Conservation (phyloP, 1,140 invertebrate genomes). For the Drosophila kepulauana region DNA sequence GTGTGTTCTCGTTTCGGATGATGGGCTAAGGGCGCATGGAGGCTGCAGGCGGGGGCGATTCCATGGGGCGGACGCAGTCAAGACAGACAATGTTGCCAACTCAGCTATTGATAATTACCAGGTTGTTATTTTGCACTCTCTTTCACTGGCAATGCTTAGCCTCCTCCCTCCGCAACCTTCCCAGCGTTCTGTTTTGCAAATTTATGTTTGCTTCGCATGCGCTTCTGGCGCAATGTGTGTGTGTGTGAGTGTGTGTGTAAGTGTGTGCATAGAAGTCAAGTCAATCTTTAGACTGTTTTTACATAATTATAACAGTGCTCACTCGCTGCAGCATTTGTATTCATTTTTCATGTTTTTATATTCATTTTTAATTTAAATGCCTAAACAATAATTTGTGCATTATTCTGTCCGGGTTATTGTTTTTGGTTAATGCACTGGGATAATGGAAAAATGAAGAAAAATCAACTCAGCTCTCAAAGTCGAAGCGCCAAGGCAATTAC, state of each 20-base stretch:
- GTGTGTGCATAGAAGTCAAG: constrained; percentile 69
- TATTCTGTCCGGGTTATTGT: constrained; percentile 72
- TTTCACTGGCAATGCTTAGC: neutral
- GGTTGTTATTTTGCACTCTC: constrained; percentile 60
- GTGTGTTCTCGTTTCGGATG: constrained; percentile 62
- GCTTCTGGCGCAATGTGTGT: constrained; percentile 33
- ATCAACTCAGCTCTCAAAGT: constrained; percentile 21
- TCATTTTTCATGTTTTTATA: constrained; percentile 62
- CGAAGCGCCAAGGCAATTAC: constrained; percentile 48
- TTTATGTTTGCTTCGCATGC: constrained; percentile 79
- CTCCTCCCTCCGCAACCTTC: neutral
- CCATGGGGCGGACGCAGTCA: constrained; percentile 15
- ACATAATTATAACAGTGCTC: constrained; percentile 80
- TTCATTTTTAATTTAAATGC: constrained; percentile 80
- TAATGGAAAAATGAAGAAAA: constrained; percentile 15
- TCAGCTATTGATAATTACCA: constrained; percentile 77
- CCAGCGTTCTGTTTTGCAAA: constrained; percentile 39
- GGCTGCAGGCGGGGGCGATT: neutral
- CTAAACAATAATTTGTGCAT: constrained; percentile 81
- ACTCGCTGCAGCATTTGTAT: constrained; percentile 3
- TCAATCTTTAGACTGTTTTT: constrained; percentile 82
- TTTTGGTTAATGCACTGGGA: constrained; percentile 73
- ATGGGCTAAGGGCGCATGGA: constrained; percentile 29
- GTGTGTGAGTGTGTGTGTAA: constrained; percentile 2
- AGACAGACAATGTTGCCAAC: constrained; percentile 73